These are phyloP conservation scores for Hirtodrosophila cameraria DNA, from an alignment of 2,888 invertebrate genomes.

Conservation along the genomic window DNA sequence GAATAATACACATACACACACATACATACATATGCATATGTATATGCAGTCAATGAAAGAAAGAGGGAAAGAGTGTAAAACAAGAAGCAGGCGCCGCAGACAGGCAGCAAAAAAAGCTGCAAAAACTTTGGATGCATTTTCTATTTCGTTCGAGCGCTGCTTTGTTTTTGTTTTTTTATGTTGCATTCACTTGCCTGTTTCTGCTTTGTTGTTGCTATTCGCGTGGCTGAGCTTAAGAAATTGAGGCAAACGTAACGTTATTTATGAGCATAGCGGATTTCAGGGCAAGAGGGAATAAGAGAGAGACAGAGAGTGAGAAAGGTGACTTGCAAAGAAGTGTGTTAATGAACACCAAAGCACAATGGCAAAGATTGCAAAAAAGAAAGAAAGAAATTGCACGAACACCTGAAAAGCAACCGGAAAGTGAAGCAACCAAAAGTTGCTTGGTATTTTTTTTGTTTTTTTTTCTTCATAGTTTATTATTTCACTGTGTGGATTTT, in stretches of 20 bases:
- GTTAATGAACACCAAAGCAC: slow-evolving; percentile 66
- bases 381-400: slow-evolving; percentile 44
- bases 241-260: slow-evolving; percentile 70
- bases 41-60: slow-evolving; percentile 59
- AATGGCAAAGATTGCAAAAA: slow-evolving; percentile 21
- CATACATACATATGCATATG: too few species aligned
- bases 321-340: slow-evolving; percentile 72
- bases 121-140: slow-evolving; percentile 51
- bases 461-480: too few species aligned
- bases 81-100: slow-evolving; percentile 11
- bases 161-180: slow-evolving; percentile 20
- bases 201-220: slow-evolving; percentile 8
- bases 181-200: slow-evolving; percentile 20
- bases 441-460: slow-evolving; percentile 45
- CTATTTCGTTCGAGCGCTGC: slow-evolving; percentile 47
- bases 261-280: slow-evolving; percentile 54
- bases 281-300: slow-evolving; percentile 9
- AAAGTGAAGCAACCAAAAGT: slow-evolving; percentile 53
- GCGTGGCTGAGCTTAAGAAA: slow-evolving; percentile 37
- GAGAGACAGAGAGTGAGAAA: slow-evolving; percentile 13
- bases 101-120: slow-evolving; percentile 11
- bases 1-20: slow-evolving; percentile 28
- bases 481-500: slow-evolving; percentile 4
- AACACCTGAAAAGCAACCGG: slow-evolving; percentile 45
- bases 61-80: slow-evolving; percentile 5